Conservation (phyloP, 1,140 invertebrate genomes). For the Drosophila melanica region DNA sequence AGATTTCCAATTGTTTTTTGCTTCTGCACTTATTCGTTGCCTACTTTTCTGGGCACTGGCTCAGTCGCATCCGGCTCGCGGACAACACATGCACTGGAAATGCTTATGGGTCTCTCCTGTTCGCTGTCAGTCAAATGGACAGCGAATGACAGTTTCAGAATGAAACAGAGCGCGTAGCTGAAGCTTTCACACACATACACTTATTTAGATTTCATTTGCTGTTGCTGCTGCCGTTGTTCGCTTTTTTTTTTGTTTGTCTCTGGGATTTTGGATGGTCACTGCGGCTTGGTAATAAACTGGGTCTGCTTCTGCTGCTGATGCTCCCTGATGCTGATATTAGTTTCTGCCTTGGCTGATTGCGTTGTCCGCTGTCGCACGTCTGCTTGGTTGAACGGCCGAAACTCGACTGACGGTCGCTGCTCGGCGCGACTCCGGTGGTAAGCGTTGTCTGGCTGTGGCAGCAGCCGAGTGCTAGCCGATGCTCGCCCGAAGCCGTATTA, state of each 20-base stretch:
- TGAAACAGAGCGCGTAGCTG: background rate
- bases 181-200: slow-evolving; percentile 2
- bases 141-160: slow-evolving; percentile 25
- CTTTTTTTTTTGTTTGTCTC: slow-evolving; percentile 4
- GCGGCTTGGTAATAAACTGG: slow-evolving; percentile 23
- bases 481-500: slow-evolving; percentile 23
- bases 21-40: slow-evolving; percentile 26
- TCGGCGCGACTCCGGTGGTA: slow-evolving; percentile 18
- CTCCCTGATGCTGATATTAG: slow-evolving; percentile 21
- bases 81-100: slow-evolving; percentile 6
- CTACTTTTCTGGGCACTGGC: slow-evolving; percentile 21
- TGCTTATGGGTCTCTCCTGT: slow-evolving; percentile 6
- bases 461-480: slow-evolving; percentile 12
- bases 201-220: slow-evolving; percentile 28
- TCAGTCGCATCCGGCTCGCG: slow-evolving; percentile 8
- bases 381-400: slow-evolving; percentile 76
- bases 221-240: slow-evolving; percentile 5
- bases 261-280: slow-evolving; percentile 19
- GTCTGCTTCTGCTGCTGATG: slow-evolving; percentile 15
- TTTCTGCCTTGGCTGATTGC: slow-evolving; percentile 19
- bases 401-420: slow-evolving; percentile 70
- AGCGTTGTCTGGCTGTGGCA: slow-evolving; percentile 12
- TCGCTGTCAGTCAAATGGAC: slow-evolving; percentile 25
- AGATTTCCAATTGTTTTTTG: slow-evolving; percentile 47
- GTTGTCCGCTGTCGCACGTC: slow-evolving; percentile 68